phyloP scores from a whole-genome alignment of 1,140 invertebrate species.

The Panulirus ornatus region DNA sequence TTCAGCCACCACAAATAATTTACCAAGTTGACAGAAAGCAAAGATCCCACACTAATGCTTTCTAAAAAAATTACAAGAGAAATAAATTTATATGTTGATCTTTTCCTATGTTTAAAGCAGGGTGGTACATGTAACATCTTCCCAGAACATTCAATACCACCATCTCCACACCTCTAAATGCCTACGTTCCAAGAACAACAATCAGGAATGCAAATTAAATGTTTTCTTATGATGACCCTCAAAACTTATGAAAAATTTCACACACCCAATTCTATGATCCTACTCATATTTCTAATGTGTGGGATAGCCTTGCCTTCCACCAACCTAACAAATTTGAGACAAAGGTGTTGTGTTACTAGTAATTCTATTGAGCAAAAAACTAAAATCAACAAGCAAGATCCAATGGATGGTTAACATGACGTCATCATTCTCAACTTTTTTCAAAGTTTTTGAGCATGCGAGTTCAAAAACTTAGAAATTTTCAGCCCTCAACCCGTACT shows the following conservation, averaged over 20 bases:
- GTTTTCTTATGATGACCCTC: not conserved
- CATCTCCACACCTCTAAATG: not conserved
- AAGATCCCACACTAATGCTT: not conserved
- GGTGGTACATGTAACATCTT: not conserved
- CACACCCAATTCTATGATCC: not conserved
- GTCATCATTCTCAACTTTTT: not conserved
- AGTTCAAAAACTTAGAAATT: not conserved
- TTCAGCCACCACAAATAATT: not conserved
- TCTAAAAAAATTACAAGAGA: not conserved
- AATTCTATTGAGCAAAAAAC: not conserved
- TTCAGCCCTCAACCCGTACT: not conserved
- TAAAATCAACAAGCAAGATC: conserved; percentile 7
- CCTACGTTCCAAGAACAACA: not conserved
- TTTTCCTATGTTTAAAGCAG: not conserved
- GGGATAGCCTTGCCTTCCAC: conserved; percentile 31
- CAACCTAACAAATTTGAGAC: conserved; percentile 1
- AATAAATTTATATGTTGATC: conserved; percentile 11
- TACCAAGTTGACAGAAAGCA: conserved; percentile 28
- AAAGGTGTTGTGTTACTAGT: conserved; percentile 14
- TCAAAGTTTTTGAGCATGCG: not conserved
- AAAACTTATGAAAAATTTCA: no score
- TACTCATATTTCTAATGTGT: not conserved
- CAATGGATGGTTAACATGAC: not conserved
- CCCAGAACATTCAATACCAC: not conserved
- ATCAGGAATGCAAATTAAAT: not conserved